Base-by-base conservation (phyloP, 2,888 invertebrate genomes). In the Lathronympha strigana region DNA sequence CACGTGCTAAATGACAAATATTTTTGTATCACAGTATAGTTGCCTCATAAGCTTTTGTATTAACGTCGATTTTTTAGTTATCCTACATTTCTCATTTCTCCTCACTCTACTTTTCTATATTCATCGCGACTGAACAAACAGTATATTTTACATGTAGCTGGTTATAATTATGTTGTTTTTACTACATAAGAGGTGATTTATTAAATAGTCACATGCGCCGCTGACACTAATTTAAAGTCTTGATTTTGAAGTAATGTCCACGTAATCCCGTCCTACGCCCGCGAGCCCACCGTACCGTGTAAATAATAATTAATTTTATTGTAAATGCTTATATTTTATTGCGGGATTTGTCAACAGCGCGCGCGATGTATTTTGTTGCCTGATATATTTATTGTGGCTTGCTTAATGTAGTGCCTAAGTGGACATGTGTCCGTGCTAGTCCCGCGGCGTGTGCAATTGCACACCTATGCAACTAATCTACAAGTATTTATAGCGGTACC, bases 291-390 rank as follows among this genome's bases (percentile, higher is more conserved):
- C 79, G 81, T 77, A 82, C 87, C 91, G 88, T 92, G 92, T 92
- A 92, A 92, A 92, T 92, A 92, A 92, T 92, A 92, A 92, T 92
- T 92, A 92, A 92, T 92, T 90, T 92, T 92, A 92, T 92, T 92
- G 92, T 92, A 90, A 92, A 89, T 91, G 92, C 90, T 91, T 92
- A 92, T 92, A 92, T 91, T 92, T 92, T 92, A 92, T 92, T 91
- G 84, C 91, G 80, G 91, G 92, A 92, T 92, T 92, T 92, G 92
- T 92, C 92, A 92, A 91, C 92, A 91, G 88, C 83, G 86, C 81
- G 86, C 83, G 88, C 87, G 90, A 90, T 90, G 90, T 89, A 88
- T 90, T 90, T 86, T 89, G 90, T 89, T 77, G 83, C 73, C 75
- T 80, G 88, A 86, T 78, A 89, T 91, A 91, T 92, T 92, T 92